Evolutionary conservation across 2,797 vertebrate genomes (phyloP), one percentile per base, ranked within the genome.

Genomic region (Crocodylus rhombifer): DNA sequence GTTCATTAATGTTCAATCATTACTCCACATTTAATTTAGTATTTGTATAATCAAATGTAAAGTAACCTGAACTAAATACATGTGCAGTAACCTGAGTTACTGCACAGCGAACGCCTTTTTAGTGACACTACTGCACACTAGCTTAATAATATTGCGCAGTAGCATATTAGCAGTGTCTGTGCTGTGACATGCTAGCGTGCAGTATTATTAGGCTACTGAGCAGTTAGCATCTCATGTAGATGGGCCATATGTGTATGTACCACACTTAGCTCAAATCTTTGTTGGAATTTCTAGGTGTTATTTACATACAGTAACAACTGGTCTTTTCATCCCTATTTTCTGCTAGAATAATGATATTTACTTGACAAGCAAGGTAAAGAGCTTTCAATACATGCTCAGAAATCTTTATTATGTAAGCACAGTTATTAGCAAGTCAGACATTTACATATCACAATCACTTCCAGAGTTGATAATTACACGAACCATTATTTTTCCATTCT

Each of bases 391-490:
- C 56, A 36, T 3, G 0, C 82, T 83, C 3, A 0, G 82, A 90
- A 95, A 73, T 63, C 61, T 74, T 77, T 91, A 87, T 83, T 63
- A 14, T 14, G 58, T 14, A 90, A 73, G 90, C 61, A 88, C 91
- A 75, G 33, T 88, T 91, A 94, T 82, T 80, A 95, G 91, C 89
- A 85, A 92, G 87, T 75, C 75, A 95, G 88, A 77, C 60, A 67
- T 36, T 77, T 57, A 11, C 71, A 5, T 88, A 77, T 89, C 33
- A 89, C 87, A 94, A 91, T 80, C 92, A 84, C 51, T 6, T 65
- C 65, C 20, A 12, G 11, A 56, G 12, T 96, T 95, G 89, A 95
- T 85, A 67, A 51, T 6, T 82, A 94, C 95, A 92, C 89, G 80
- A 84, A 87, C 67, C 56, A 88, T 86, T 71, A 94, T 87, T 93